phyloP scores from a whole-genome alignment of 2,113 vertebrate species.

The Neolamprologus cancellatus region DNA sequence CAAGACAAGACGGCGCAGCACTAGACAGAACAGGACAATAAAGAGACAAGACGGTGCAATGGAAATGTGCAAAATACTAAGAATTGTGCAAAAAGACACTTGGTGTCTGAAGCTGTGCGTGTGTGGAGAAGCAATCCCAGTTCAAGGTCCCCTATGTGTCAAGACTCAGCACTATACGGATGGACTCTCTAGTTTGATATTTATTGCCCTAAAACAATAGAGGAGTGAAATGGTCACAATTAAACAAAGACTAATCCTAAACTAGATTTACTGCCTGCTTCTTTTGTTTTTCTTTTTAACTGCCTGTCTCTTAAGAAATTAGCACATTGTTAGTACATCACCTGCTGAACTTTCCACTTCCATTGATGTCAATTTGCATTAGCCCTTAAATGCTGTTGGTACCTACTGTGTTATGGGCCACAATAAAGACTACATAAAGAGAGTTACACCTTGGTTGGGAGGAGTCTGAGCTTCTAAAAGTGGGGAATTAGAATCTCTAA shows the following conservation, averaged over 20 bases:
- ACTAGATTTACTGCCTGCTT: too few relatives aligned
- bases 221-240: background rate
- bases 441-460: background rate
- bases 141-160: background rate
- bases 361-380: background rate
- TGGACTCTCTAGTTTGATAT: background rate
- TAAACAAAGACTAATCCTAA: too few relatives aligned
- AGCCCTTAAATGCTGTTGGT: background rate
- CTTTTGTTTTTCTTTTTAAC: background rate
- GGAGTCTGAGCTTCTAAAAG: background rate
- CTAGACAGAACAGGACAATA: background rate
- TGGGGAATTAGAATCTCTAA: background rate
- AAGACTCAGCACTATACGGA: background rate
- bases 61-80: background rate
- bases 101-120: background rate
- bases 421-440: background rate
- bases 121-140: background rate
- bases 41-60: background rate
- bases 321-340: fast-evolving
- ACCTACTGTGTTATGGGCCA: background rate
- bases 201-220: background rate
- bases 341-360: background rate
- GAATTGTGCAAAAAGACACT: background rate
- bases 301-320: background rate
- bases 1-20: background rate